phyloP scores from a whole-genome alignment of 2,113 vertebrate genomes.

The Sturnus vulgaris region DNA sequence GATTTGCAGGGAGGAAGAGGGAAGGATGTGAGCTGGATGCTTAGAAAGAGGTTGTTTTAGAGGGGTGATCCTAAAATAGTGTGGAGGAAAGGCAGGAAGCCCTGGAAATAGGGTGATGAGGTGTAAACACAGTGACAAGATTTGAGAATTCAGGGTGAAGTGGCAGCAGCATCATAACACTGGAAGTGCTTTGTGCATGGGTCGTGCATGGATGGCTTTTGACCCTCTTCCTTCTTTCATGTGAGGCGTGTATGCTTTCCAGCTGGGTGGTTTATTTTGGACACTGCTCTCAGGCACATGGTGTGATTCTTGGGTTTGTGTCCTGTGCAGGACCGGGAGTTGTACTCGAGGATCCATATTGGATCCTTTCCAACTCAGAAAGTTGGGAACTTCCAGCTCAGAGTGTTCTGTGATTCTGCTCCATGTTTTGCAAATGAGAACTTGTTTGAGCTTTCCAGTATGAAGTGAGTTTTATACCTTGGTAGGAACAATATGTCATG shows the following conservation, averaged over 20 bases:
- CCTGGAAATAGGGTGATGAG: not conserved
- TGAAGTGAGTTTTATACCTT: not conserved
- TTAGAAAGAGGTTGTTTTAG: not conserved
- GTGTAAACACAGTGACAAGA: not conserved
- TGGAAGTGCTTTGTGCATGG: not conserved
- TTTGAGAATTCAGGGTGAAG: not conserved
- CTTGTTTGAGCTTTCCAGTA: not conserved
- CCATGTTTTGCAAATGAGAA: not conserved
- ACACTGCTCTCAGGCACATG: not conserved
- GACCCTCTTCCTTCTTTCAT: not conserved
- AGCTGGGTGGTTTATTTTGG: not conserved
- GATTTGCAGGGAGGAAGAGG: not conserved
- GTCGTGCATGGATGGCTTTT: not conserved
- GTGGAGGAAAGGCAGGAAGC: not conserved
- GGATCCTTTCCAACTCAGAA: not conserved
- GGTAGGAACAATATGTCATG: not conserved
- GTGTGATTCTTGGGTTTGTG: not conserved
- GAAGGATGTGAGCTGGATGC: not conserved
- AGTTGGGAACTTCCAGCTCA: not conserved
- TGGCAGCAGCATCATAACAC: not conserved
- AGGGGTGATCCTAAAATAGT: not conserved
- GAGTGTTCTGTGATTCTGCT: not conserved
- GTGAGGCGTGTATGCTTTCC: not conserved
- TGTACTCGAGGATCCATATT: rapidly evolving
- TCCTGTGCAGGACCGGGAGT: not conserved